A percentile compares a stretch with the other conserved stretches of the same genome.
Evolutionary conservation across 2,888 invertebrate species (phyloP).

Genomic region (Chaitophorus viminalis): DNA sequence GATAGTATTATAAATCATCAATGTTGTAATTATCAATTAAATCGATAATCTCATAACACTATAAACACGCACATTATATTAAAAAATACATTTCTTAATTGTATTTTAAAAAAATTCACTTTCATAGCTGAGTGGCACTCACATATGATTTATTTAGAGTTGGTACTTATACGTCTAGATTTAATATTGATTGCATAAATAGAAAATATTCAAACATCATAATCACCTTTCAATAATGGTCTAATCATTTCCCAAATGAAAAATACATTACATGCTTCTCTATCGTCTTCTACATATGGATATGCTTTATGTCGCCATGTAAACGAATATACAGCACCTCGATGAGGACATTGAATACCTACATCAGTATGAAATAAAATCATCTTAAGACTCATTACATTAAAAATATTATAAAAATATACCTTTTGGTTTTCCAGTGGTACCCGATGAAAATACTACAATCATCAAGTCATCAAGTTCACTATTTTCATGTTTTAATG

Average conservation of each 20-base stretch:
- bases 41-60: too few species aligned
- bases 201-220: background rate
- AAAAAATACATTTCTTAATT: too few species aligned
- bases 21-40: too few species aligned
- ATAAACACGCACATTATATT: too few species aligned
- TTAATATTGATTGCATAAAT: too few species aligned
- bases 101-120: too few species aligned
- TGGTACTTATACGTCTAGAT: too few species aligned
- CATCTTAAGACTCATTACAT: background rate
- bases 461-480: slow-evolving; percentile 65
- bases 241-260: slow-evolving; percentile 66
- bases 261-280: slow-evolving; percentile 66
- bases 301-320: slow-evolving; percentile 65
- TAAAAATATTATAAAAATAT: background rate
- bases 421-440: slow-evolving; percentile 66
- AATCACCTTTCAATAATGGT: slow-evolving; percentile 65
- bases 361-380: background rate
- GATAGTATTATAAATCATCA: too few species aligned
- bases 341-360: slow-evolving; percentile 65
- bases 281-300: slow-evolving; percentile 64
- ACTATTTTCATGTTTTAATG: slow-evolving; percentile 48
- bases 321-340: slow-evolving; percentile 64
- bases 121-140: too few species aligned
- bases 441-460: slow-evolving; percentile 65
- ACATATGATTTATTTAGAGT: too few species aligned